Base-by-base conservation (phyloP, 2,888 invertebrate species). In the Caenorhabditis macrosperma region DNA sequence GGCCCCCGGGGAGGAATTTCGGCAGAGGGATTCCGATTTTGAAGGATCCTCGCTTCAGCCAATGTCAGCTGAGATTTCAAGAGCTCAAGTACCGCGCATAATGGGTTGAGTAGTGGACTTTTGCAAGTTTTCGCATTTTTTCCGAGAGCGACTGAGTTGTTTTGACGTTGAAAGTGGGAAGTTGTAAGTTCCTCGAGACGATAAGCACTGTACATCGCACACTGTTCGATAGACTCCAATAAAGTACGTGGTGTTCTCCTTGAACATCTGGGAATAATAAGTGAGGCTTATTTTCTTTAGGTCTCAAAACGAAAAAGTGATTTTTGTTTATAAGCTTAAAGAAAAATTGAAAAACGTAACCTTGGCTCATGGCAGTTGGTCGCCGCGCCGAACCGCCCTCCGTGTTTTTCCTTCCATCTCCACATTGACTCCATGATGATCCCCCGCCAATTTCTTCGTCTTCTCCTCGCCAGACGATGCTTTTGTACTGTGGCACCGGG, bases 1-100 rank as follows among this genome's bases (percentile, higher is more conserved):
- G 28, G 60, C 61, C 71, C 52, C 61, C 28, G 71, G 71, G 61
- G 71, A 63, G 20, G 46, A 41, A 61, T 61, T 50, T 60, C 33
- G n/a, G 30, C n/a, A n/a, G 33, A 33, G 30, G 38, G 35, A 33
- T 38, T 38, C 38, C 6, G 15, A 38, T 12, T 12, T 12, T 9
- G 38, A 5, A 12, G 12, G 38, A 38, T 5, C 15, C 38, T 33
- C 33, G 5, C 33, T 7, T 33, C n/a, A n/a, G n/a, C n/a, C n/a
- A n/a, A 33, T 33, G 5, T 33, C 33, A 46, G 17, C 20, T 46
- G 46, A 20, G 46, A 46, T 46, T 46, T 20, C 2, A 15, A 5
- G 38, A 33, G 5, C 10, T 38, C 38, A 38, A 38, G 38, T 38
- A 38, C 12, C 7, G 38, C 9, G 33, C 6, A 38, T 38, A 38